These are phyloP conservation scores for Tokudaia muenninki DNA, from an alignment of 2,797 vertebrate species.

Conservation along the genomic window DNA sequence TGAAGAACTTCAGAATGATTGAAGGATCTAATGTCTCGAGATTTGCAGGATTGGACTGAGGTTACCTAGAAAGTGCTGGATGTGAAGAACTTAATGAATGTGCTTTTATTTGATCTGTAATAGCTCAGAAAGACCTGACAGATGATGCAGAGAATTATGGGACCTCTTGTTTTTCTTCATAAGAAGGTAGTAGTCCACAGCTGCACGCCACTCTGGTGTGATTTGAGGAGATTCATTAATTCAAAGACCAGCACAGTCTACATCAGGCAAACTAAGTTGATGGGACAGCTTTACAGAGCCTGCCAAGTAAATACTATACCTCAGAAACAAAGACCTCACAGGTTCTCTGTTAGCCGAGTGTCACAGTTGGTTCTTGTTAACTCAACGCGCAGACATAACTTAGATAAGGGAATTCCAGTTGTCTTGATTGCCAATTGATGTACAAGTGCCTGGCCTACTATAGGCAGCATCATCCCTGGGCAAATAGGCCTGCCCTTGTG, in stretches of 20 bases:
- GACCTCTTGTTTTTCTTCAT: neutral
- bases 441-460: neutral
- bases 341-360: neutral
- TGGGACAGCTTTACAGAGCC: neutral
- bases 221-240: neutral
- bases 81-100: neutral
- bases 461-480: neutral
- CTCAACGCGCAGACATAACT: neutral
- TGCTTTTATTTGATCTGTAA: neutral
- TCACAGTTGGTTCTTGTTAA: neutral
- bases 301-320: neutral
- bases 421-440: neutral
- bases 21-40: neutral
- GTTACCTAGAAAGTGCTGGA: neutral
- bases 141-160: neutral
- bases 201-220: neutral
- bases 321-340: neutral
- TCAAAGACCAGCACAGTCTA: neutral
- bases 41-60: conserved; percentile 26
- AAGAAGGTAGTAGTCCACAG: neutral
- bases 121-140: neutral
- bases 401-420: neutral
- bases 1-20: neutral
- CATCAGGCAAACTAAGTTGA: neutral
- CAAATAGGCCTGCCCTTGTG: neutral